phyloP scores from a whole-genome alignment of 1,140 invertebrate genomes.

The Macrostomum lignano region DNA sequence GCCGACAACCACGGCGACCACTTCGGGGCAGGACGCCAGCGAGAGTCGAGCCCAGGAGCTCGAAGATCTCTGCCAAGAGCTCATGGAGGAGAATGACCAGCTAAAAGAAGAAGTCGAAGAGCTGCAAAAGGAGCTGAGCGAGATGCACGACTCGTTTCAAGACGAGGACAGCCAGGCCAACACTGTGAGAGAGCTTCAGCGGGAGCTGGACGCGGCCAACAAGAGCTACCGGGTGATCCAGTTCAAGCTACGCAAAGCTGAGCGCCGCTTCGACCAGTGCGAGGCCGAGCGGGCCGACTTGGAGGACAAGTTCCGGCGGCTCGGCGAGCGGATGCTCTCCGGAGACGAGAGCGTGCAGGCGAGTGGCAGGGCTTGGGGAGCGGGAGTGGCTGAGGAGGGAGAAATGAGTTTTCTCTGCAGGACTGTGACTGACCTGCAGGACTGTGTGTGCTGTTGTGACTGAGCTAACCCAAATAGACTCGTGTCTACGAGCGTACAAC shows the following conservation, averaged over 20 bases:
- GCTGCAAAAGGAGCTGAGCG: conserved; percentile 78
- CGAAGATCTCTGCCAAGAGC: conserved; percentile 57
- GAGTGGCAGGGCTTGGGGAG: no score
- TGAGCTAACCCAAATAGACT: no score
- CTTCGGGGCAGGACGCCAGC: conserved; percentile 10
- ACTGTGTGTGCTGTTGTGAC: no score
- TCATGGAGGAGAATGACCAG: conserved; percentile 82
- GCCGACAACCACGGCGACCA: conserved; percentile 4
- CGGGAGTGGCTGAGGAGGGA: no score
- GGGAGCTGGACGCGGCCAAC: conserved; percentile 31
- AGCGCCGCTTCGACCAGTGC: conserved; percentile 55
- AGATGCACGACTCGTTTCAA: conserved; percentile 86
- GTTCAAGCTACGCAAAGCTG: conserved; percentile 82
- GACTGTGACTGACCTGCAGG: no score
- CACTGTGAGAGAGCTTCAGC: conserved; percentile 50
- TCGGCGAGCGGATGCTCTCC: no score
- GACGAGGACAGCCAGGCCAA: conserved; percentile 48
- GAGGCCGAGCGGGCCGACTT: conserved; percentile 44
- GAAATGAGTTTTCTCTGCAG: no score
- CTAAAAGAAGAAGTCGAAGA: conserved; percentile 70
- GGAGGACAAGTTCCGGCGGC: conserved; percentile 18
- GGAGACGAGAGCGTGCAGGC: no score
- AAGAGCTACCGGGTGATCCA: conserved; percentile 93
- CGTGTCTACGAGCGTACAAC: no score
- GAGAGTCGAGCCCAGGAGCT: conserved; percentile 36